Evolutionary conservation across 2,888 invertebrate genomes (phyloP), one percentile per base, ranked within the genome.

Genomic region (Rhamphomyia laevipes): DNA sequence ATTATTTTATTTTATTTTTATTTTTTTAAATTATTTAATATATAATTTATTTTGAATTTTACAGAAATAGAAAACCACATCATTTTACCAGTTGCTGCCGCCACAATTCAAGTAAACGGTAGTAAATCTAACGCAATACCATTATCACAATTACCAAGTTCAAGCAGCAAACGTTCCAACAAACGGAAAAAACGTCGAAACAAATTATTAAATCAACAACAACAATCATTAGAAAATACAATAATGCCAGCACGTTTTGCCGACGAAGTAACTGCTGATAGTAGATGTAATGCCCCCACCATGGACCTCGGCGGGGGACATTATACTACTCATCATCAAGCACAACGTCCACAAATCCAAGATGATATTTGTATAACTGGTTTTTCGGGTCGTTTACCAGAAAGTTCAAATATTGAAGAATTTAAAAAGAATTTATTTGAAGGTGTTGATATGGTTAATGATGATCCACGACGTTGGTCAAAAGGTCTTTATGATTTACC

Each of bases 371-470:
- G 89, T 60, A 83, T 92, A 62, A 78, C 84, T 45, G 91, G 92
- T 17, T 76, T 91, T 59, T 88, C 90, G 49, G 87, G 86, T 50
- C 84, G 95, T 56, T 77, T 96, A 59, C 97, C 97, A 12, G 91
- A 96, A 73, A 90, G 89, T 55, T 80, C 83, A 60, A 85, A 77
- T 70, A 85, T 97, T 63, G 89, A 89, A 58, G 96, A 97, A 73
- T 96, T 97, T 72, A 86, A 85, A 63, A 78, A 86, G 61, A 84
- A 95, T 69, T 80, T 97, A 48, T 86, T 92, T 69, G 85, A 85
- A 53, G 90, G 91, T 48, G 80, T 91, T 42, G 96, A 97, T 68
- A 82, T 97, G 75, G 84, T 96, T 53, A 94, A 91, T 30, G 93
- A 87, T 58, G 93, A 94, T 67, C 86, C 84, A 57, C 76, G 91